Evolutionary conservation across 1,140 invertebrate genomes (phyloP).

Genomic region (Drosophila lini): DNA sequence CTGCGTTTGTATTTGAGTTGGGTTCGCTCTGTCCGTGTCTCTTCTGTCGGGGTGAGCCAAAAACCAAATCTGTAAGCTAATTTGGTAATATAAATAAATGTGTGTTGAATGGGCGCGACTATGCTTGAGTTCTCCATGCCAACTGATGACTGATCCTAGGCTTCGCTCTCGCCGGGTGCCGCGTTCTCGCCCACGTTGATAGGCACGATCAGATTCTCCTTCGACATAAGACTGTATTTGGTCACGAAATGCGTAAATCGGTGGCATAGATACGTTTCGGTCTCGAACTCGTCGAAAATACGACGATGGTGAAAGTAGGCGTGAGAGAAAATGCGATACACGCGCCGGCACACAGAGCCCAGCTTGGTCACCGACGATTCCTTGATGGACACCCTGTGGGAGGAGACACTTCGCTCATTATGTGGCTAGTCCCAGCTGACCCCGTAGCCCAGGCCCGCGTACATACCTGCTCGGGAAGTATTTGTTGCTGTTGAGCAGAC

Average conservation of each 20-base stretch:
- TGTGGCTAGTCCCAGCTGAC: constrained; percentile 26
- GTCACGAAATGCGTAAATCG: constrained; percentile 99
- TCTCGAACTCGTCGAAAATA: constrained; percentile 99
- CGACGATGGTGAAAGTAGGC: constrained; percentile 99
- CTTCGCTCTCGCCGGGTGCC: constrained; percentile 90
- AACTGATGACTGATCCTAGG: constrained; percentile 58
- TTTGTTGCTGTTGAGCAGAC: constrained; percentile 99
- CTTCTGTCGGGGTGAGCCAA: constrained; percentile 31
- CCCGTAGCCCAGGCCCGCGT: neutral
- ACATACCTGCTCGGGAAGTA: constrained; percentile 99
- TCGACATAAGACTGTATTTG: constrained; percentile 99
- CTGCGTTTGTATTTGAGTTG: constrained; percentile 37
- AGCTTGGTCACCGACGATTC: constrained; percentile 99
- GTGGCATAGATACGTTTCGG: constrained; percentile 96
- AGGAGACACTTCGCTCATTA: constrained; percentile 50
- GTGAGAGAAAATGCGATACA: constrained; percentile 99
- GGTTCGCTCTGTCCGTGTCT: constrained; percentile 26
- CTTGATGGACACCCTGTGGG: constrained; percentile 97
- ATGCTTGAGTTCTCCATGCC: constrained; percentile 39
- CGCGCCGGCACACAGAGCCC: constrained; percentile 98
- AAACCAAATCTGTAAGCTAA: constrained; percentile 57
- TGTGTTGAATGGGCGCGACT: constrained; percentile 60
- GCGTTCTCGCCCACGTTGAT: constrained; percentile 87
- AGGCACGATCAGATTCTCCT: constrained; percentile 99
- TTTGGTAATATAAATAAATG: constrained; percentile 71